Base-by-base conservation (phyloP, 1,140 invertebrate species). In the Laodelphax striatellus region DNA sequence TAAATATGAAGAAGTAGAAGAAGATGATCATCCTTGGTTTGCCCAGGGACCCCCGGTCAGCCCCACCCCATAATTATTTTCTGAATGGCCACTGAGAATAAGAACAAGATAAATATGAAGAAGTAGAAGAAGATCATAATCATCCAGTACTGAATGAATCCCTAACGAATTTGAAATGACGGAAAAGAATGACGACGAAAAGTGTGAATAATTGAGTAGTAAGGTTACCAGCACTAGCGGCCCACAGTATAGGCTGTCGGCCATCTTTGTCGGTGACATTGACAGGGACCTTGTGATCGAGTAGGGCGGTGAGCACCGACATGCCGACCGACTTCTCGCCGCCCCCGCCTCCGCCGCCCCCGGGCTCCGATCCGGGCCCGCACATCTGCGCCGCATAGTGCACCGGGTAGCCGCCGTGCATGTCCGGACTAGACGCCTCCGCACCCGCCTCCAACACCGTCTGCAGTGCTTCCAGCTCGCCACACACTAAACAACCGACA, bases 331-430 rank as follows among this genome's bases (percentile, higher is more conserved):
- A 65, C 66, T 67, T 66, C 65, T 75, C 73, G 60, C 72, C 70
- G 41, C 85, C 84, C 59, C 85, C 10, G 81, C 82, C 6, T 83
- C 83, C 16, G 1, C 88, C 92, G 70, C 92, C 94, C 82, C 28
- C 10, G 60, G 82, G 80, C 61, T 86, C 85, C 10, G 81, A 82
- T 5, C 83, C 83, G 16, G 85, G 83, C 1, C 88, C 92, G 70
- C 92, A 94, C 82, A 96, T 94, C 73, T 97, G 94, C 17, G 94
- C 93, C 0, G 95, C 94, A 75, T 98, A 99, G 73, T 99, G 96
- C 21, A 98, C 76, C 0, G 96, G 94, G 68, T 89, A 93, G 10
- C 95, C 96, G 5, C 92, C 90, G 70, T 97, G 92, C 58, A 92
- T 85, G 73, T 98, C 96, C 0, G 92, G 84, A 0, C 87, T 88